Evolutionary conservation across 2,888 invertebrate species (phyloP).

Genomic region (Agrochola lychnidis): DNA sequence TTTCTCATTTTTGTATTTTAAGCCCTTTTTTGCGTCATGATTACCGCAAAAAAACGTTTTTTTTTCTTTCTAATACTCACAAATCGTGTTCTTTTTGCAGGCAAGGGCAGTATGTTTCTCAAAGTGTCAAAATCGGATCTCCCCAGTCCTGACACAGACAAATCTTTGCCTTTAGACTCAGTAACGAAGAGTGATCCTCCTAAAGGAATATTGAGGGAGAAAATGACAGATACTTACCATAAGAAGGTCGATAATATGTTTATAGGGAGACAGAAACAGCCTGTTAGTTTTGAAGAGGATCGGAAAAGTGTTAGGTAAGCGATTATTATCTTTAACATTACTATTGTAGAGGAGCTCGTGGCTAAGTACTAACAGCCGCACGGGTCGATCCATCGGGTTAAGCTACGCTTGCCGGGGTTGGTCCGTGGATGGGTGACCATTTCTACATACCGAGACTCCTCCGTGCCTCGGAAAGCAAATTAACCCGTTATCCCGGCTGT

Average conservation of each 20-base stretch:
- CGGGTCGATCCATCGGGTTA: too few species aligned
- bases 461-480: too few species aligned
- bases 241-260: constrained; percentile 78
- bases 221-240: constrained; percentile 81
- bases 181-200: constrained; percentile 87
- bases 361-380: too few species aligned
- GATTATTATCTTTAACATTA: background rate
- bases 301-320: constrained; percentile 93
- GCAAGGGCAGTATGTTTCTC: constrained; percentile 85
- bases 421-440: too few species aligned
- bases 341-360: background rate
- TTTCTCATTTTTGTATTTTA: too few species aligned
- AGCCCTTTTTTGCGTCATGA: too few species aligned
- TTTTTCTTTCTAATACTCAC: too few species aligned
- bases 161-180: constrained; percentile 82
- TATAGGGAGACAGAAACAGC: constrained; percentile 76
- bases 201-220: constrained; percentile 92
- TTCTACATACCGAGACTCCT: too few species aligned
- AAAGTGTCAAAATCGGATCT: constrained; percentile 83
- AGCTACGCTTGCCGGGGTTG: too few species aligned
- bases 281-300: constrained; percentile 92
- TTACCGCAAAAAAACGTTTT: too few species aligned
- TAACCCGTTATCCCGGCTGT: too few species aligned
- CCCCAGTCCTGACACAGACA: constrained; percentile 87
- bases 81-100: constrained; percentile 65